Evolutionary conservation across 2,113 vertebrate genomes (phyloP), one percentile per base, ranked within the genome.

Genomic region (Dasyornis broadbenti): DNA sequence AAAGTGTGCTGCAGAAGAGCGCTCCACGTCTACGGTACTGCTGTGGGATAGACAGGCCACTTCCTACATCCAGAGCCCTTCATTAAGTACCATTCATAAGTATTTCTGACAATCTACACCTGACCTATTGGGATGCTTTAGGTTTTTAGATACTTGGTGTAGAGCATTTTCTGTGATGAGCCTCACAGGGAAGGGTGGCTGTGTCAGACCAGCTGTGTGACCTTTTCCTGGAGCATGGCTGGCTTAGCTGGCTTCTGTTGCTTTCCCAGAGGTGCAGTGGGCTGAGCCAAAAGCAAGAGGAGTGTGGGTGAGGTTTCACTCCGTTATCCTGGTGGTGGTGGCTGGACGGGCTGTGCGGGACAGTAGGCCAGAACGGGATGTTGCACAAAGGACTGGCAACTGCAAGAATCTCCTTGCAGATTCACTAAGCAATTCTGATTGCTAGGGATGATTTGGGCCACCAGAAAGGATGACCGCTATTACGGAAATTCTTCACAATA

Each of bases 11-110:
- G 63, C 94, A 10, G 82, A 98, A 86, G 84, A 97, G 95, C 3
- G 97, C 98, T 7, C 92, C 97, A 4, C 93, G 96, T 16, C 96
- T 99, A 86, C 97, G 98, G 98, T 99, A 97, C 91, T 68, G n/a
- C 13, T 15, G 2, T 5, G 65, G 31, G 61, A 44, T 7, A 37
- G 15, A 30, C 31, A 75, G 26, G n/a, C 31, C 9, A 0, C 68
- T 65, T 39, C 30, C 26, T 26, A 24, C 26, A 13, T 31, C 60
- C 69, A 20, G 9, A 60, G 47, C 54, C 59, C 15, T 11, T 24
- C 28, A 35, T 26, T 66, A 28, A n/a, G 23, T 31, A 42, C 39
- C 11, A 24, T 68, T 63, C 28, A 35, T 13, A 35, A 49, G 26
- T 47, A 17, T 71, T 86, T 59, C 61, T 68, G 31, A 33, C 56